Evolutionary conservation across 2,113 vertebrate genomes (phyloP), one percentile per base, ranked within the genome.

Genomic region (Hemicordylus capensis): DNA sequence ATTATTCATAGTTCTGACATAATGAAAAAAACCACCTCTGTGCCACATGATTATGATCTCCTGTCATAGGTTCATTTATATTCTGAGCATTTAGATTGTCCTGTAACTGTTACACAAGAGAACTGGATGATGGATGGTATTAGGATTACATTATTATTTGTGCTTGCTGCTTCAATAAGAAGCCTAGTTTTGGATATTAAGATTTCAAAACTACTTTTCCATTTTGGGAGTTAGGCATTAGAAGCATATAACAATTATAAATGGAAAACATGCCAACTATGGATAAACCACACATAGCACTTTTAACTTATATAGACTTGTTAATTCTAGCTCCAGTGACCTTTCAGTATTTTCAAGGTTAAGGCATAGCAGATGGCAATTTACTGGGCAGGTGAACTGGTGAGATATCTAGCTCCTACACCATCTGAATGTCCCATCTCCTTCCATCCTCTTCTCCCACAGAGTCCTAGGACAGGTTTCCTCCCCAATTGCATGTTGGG

Each of bases 71-170:
- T 84, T 93, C 0, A 0, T 83, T 92, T 89, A 87, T 84, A 90
- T 83, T 90, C 42, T 83, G 4, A 78, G 10, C 69, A 90, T 85
- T 88, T 58, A 67, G 39, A 69, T 92, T 80, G 87, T 66, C 1
- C 6, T 81, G 0, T 91, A 90, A 28, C 6, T 81, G 0, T 91
- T 90, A 28, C 67, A 48, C 80, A 34, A 9, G 80, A 74, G n/a
- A 82, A 63, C 19, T 85, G 61, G 85, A 80, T 89, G 84, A 84
- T 83, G 56, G 84, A 28, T 83, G 31, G 73, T 84, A 28, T 4
- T 70, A 69, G 37, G 86, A n/a, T 90, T 81, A 89, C 92, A 90
- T 77, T 87, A 85, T 90, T 95, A 92, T 93, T 61, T 90, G 15
- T 85, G 6, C 81, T 93, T 92, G 76, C 67, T 85, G 83, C n/a